phyloP scores from a whole-genome alignment of 2,888 invertebrate genomes.

The Leptothorax acervorum region DNA sequence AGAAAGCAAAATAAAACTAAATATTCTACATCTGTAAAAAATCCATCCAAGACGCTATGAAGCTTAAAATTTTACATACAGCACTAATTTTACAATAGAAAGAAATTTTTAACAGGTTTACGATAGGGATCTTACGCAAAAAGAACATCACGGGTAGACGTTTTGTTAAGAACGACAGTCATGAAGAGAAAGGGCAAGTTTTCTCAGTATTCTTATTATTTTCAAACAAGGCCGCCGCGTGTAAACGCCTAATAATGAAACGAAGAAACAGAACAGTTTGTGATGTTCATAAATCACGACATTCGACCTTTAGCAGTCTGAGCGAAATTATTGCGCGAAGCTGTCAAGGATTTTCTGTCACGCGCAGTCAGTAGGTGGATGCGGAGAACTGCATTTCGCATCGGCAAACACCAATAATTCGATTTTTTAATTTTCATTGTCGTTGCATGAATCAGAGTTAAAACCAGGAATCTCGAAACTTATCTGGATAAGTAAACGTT shows the following conservation, averaged over 20 bases:
- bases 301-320: conserved; percentile 47
- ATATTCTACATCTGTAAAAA: not conserved
- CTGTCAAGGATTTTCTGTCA: conserved; percentile 37
- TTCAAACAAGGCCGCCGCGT: not conserved
- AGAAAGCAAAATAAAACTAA: not conserved
- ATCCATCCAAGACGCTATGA: not conserved
- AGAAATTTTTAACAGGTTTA: conserved; percentile 1
- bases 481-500: not conserved
- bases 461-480: not conserved
- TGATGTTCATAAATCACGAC: conserved; percentile 60
- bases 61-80: not conserved
- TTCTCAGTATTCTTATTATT: not conserved
- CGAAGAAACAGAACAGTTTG: conserved; percentile 58
- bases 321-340: conserved; percentile 59
- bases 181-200: not conserved
- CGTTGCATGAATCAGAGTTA: conserved; percentile 1
- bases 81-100: no score
- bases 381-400: not conserved
- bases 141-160: not conserved
- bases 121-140: not conserved
- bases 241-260: conserved; percentile 63
- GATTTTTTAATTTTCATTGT: not conserved
- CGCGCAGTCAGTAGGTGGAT: conserved; percentile 52
- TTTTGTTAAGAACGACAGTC: not conserved
- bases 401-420: not conserved